Conservation (phyloP, 1,140 invertebrate genomes). For the Drosophila lini region DNA sequence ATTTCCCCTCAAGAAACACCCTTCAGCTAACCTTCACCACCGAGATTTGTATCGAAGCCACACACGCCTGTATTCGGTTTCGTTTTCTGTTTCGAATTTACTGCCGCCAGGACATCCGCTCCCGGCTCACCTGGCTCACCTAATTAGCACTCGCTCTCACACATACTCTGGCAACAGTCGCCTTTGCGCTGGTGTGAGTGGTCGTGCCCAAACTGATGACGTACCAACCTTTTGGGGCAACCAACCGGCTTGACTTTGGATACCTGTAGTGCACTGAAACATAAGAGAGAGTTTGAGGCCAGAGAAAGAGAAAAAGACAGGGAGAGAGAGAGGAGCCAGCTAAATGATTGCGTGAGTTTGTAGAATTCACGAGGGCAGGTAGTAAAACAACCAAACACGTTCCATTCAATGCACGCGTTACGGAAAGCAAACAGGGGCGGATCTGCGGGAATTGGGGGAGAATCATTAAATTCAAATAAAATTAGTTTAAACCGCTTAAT, state of each 20-base stretch:
- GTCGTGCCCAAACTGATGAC: constrained; percentile 67
- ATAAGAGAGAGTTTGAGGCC: constrained; percentile 14
- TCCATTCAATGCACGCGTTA: constrained; percentile 66
- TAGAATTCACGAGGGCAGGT: constrained; percentile 58
- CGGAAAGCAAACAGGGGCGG: constrained; percentile 52
- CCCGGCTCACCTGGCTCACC: constrained; percentile 28
- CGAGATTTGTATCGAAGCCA: constrained; percentile 29
- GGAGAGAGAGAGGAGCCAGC: not conserved
- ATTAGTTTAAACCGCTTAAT: not conserved
- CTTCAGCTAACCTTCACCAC: constrained; percentile 49
- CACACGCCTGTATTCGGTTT: constrained; percentile 12
- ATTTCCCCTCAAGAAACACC: constrained; percentile 8
- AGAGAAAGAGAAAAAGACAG: constrained; percentile 28
- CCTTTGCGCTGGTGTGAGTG: constrained; percentile 1
- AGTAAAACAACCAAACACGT: constrained; percentile 59
- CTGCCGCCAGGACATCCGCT: constrained; percentile 51
- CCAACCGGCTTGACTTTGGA: constrained; percentile 25
- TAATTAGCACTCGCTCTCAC: constrained; percentile 55
- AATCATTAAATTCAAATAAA: not conserved
- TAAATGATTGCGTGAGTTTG: constrained; percentile 42
- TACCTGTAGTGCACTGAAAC: constrained; percentile 43
- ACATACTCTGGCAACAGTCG: not conserved
- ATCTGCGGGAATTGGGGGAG: constrained; percentile 13
- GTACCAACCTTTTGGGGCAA: constrained; percentile 50
- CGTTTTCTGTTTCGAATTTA: constrained; percentile 9